Evolutionary conservation across 2,888 invertebrate genomes (phyloP).

Genomic region (Spicauda simplicius): DNA sequence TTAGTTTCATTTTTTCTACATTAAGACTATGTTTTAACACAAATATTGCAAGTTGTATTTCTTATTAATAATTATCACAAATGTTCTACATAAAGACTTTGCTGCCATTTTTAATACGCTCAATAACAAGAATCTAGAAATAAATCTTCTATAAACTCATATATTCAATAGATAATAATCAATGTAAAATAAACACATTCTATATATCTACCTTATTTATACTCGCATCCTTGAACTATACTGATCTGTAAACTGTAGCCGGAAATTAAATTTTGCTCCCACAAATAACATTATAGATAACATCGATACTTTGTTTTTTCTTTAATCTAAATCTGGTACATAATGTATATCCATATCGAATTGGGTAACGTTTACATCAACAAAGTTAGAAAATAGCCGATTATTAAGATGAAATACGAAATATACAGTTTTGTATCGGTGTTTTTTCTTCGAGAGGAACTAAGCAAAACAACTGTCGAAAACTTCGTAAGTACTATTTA

Average conservation of each 20-base stretch:
- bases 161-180: too few species aligned
- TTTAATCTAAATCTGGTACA: conserved; percentile 11
- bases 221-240: too few species aligned
- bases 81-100: too few species aligned
- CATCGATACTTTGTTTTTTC: conserved; percentile 7
- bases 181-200: too few species aligned
- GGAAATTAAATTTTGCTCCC: conserved; percentile 37
- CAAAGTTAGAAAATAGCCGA: neutral
- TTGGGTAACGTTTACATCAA: neutral
- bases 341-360: neutral
- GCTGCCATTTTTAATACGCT: too few species aligned
- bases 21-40: too few species aligned
- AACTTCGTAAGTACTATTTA: conserved; percentile 56
- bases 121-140: too few species aligned
- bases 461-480: conserved; percentile 50
- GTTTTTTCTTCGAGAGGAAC: conserved; percentile 43
- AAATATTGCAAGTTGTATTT: too few species aligned
- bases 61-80: too few species aligned
- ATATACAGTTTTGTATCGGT: conserved; percentile 38
- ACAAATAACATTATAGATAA: conserved; percentile 26
- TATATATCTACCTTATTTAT: too few species aligned
- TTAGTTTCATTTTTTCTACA: too few species aligned
- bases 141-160: too few species aligned
- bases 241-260: neutral
- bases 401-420: conserved; percentile 8